Percentiles rank a stretch among this genome's conserved stretches.
phyloP scores from a whole-genome alignment of 1,140 invertebrate genomes.

The Brachystomella parvula region DNA sequence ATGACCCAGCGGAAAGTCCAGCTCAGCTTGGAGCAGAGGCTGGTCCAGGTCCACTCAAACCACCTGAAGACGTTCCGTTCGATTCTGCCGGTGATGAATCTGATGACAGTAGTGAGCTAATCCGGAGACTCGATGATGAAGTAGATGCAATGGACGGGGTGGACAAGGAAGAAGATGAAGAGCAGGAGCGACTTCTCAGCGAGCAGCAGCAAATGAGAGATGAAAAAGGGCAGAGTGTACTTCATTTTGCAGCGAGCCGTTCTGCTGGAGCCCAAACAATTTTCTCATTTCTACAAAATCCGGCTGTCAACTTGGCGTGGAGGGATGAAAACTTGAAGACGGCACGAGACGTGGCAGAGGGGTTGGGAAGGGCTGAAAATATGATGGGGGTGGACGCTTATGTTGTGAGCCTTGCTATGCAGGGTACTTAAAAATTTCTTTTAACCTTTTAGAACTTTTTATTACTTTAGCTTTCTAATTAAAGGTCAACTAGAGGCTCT shows the following conservation, averaged over 20 bases:
- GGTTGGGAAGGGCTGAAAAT: slow-evolving; percentile 68
- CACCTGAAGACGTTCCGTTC: background rate
- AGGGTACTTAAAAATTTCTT: slow-evolving; percentile 15
- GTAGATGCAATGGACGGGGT: slow-evolving; percentile 26
- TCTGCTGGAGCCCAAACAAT: slow-evolving; percentile 42
- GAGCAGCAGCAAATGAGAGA: slow-evolving; percentile 49
- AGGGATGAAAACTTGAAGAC: slow-evolving; percentile 76
- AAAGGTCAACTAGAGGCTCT: slow-evolving; percentile 66
- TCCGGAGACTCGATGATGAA: slow-evolving; percentile 23
- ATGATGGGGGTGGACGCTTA: slow-evolving; percentile 71
- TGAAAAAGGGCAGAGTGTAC: slow-evolving; percentile 74
- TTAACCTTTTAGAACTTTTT: background rate
- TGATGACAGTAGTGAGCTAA: slow-evolving; percentile 13
- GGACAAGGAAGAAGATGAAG: slow-evolving; percentile 29
- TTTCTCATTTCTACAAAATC: slow-evolving; percentile 21
- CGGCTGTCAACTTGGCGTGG: slow-evolving; percentile 40
- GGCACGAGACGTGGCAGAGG: slow-evolving; percentile 72
- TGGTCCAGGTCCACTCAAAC: background rate
- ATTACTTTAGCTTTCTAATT: slow-evolving; percentile 35
- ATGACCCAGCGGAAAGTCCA: slow-evolving; percentile 5
- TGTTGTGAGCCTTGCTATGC: slow-evolving; percentile 57
- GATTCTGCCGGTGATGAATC: background rate
- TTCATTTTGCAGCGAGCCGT: slow-evolving; percentile 76
- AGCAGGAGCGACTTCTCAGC: slow-evolving; percentile 13
- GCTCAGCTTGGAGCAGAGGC: background rate